A percentile compares a stretch with the other conserved stretches of the same genome.
phyloP scores from a whole-genome alignment of 2,113 vertebrate genomes.

The Patagioenas fasciata region DNA sequence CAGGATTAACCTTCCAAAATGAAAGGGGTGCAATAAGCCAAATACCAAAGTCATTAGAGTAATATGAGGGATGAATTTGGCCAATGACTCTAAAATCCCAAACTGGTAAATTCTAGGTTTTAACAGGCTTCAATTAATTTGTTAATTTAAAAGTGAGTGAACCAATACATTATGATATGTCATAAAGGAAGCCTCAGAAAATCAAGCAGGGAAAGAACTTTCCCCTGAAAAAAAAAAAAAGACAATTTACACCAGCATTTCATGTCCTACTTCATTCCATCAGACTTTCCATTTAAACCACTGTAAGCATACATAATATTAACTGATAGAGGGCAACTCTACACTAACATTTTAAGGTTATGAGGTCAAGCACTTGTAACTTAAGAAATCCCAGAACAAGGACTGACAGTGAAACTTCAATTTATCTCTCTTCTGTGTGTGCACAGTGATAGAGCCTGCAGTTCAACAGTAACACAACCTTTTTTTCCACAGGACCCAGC shows the following conservation, averaged over 20 bases:
- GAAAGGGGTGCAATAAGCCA: constrained; percentile 24
- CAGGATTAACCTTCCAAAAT: constrained; percentile 35
- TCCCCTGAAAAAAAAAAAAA: not conserved
- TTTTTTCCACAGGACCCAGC: not conserved
- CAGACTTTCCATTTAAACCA: not conserved
- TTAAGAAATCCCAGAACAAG: not conserved
- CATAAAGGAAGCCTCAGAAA: not conserved
- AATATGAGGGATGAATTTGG: not conserved
- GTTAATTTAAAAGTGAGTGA: not conserved
- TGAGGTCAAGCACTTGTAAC: not conserved
- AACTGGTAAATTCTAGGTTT: not conserved
- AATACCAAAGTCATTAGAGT: not conserved
- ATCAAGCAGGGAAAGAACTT: not conserved
- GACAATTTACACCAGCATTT: not conserved
- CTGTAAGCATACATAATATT: not conserved
- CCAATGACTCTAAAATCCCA: not conserved
- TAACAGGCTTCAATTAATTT: not conserved
- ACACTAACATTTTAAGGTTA: not conserved
- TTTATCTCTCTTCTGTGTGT: not conserved
- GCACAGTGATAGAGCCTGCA: not conserved
- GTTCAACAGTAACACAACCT: not conserved
- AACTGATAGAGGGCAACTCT: not conserved
- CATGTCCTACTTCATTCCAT: not conserved
- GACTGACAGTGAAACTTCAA: not conserved
- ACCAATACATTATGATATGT: not conserved